phyloP scores from a whole-genome alignment of 2,797 vertebrate genomes.

The Melopsittacus undulatus region DNA sequence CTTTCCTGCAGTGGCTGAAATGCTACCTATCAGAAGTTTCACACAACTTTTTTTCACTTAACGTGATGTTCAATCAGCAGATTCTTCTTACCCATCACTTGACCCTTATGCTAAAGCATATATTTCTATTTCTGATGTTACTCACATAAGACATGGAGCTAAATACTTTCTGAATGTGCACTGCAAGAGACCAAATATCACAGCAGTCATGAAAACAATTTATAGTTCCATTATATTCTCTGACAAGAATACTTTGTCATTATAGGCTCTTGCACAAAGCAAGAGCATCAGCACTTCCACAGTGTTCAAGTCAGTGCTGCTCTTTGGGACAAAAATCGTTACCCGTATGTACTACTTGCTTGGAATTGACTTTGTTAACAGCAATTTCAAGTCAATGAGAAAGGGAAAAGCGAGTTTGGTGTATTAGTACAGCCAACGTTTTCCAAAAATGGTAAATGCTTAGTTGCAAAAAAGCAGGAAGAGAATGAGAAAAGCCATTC shows the following conservation, averaged over 20 bases:
- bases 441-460: conserved; percentile 60
- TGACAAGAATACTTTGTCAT: conserved; percentile 76
- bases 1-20: not conserved
- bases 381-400: conserved; percentile 72
- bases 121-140: conserved; percentile 43
- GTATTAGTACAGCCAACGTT: conserved; percentile 37
- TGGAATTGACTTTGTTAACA: conserved; percentile 71
- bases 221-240: conserved; percentile 78
- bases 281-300: conserved; percentile 58
- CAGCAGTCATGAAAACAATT: conserved; percentile 79
- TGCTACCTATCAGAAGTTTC: not conserved
- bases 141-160: conserved; percentile 57
- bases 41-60: conserved; percentile 12
- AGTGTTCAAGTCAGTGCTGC: conserved; percentile 48
- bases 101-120: not conserved
- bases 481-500: conserved; percentile 62
- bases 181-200: conserved; percentile 69
- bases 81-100: not conserved
- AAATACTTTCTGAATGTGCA: conserved; percentile 72
- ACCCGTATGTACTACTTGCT: conserved; percentile 54
- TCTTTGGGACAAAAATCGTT: conserved; percentile 70
- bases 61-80: not conserved
- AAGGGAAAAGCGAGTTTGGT: conserved; percentile 37
- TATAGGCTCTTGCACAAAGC: conserved; percentile 68
- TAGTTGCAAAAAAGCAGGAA: conserved; percentile 64